These are phyloP conservation scores for Neuroterus valhalla DNA, from an alignment of 1,140 invertebrate species.

Conservation along the genomic window DNA sequence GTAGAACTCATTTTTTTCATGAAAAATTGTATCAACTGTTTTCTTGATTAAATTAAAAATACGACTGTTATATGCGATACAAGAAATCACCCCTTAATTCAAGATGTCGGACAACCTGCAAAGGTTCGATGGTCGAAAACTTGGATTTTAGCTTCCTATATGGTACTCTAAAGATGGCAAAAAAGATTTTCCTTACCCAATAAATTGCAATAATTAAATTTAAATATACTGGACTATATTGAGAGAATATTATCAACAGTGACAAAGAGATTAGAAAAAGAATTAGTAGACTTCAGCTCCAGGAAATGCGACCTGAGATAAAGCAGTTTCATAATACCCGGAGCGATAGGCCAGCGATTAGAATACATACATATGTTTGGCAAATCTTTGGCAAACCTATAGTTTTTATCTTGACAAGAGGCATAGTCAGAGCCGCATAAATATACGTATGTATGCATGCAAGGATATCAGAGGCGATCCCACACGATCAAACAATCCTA, in stretches of 20 bases:
- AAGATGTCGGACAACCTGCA: too few species aligned
- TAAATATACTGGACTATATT: neutral
- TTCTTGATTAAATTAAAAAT: too few species aligned
- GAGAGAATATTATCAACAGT: neutral
- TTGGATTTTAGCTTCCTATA: too few species aligned
- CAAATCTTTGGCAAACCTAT: neutral
- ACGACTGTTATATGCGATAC: too few species aligned
- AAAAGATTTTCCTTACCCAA: too few species aligned
- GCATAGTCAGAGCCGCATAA: constrained; percentile 37
- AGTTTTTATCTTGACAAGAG: constrained; percentile 8
- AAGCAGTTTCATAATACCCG: neutral
- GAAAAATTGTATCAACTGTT: too few species aligned
- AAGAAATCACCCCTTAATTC: too few species aligned
- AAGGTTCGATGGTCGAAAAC: too few species aligned
- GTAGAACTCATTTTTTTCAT: too few species aligned
- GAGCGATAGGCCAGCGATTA: neutral
- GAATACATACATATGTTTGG: constrained; percentile 4
- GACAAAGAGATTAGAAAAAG: neutral
- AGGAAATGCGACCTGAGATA: neutral
- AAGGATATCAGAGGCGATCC: constrained; percentile 47
- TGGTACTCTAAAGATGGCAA: too few species aligned
- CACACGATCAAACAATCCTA: constrained; percentile 61
- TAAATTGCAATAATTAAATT: too few species aligned
- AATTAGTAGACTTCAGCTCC: neutral
- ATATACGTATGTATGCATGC: constrained; percentile 48